Evolutionary conservation across 2,797 vertebrate genomes (phyloP).

Genomic region (Numenius phaeopus): DNA sequence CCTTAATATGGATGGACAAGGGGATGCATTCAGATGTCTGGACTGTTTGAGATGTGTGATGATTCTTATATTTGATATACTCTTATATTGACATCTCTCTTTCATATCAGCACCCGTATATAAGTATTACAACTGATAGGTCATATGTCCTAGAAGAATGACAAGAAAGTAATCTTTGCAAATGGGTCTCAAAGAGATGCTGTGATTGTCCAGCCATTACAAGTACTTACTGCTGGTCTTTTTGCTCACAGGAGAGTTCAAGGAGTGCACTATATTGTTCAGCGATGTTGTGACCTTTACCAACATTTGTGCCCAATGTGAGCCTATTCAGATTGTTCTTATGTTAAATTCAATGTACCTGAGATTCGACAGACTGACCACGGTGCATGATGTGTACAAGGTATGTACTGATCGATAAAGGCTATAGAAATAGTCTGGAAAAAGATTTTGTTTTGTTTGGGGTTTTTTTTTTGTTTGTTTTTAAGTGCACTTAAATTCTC

Average conservation of each 20-base stretch:
- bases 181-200: neutral
- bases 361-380: conserved; percentile 85
- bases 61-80: neutral
- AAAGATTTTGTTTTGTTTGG: neutral
- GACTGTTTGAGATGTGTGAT: neutral
- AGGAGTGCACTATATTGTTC: conserved; percentile 86
- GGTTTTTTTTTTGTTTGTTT: neutral
- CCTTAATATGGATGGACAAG: neutral
- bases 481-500: neutral
- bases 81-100: neutral
- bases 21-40: neutral
- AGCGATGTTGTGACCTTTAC: conserved; percentile 87
- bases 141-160: neutral
- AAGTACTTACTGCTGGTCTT: neutral
- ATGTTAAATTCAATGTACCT: conserved; percentile 88
- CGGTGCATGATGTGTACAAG: conserved; percentile 86
- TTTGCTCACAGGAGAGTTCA: conserved; percentile 81
- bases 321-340: conserved; percentile 85
- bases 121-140: neutral
- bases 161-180: neutral
- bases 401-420: conserved; percentile 24
- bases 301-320: conserved; percentile 84
- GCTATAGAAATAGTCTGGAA: neutral
- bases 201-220: neutral
- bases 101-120: rapidly evolving